Percentiles rank a stretch among this genome's conserved stretches.
Conservation (phyloP, 1,140 invertebrate species). For the Chymomyza costata region DNA sequence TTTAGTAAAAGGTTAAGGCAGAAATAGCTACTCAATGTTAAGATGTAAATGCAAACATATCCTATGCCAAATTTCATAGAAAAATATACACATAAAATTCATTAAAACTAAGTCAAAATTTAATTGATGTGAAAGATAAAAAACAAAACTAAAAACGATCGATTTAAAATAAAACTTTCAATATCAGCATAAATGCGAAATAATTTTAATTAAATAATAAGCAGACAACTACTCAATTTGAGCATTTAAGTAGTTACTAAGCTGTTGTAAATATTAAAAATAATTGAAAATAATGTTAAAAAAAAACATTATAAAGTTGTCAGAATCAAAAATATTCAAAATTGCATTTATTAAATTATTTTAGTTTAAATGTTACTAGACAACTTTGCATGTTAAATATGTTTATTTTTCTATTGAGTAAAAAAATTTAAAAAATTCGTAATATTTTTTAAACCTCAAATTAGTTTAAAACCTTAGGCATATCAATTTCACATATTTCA, state of each 20-base stretch:
- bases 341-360: slow-evolving; percentile 16
- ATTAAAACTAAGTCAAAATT: too few relatives aligned
- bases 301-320: too few relatives aligned
- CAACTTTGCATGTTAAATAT: slow-evolving; percentile 28
- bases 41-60: slow-evolving; percentile 56
- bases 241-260: slow-evolving; percentile 58
- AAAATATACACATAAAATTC: slow-evolving; percentile 36
- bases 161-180: slow-evolving; percentile 23
- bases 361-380: background rate
- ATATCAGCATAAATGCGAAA: slow-evolving; percentile 18
- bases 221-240: slow-evolving; percentile 50
- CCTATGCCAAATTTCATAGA: slow-evolving; percentile 70
- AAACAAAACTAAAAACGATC: slow-evolving; percentile 28
- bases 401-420: slow-evolving; percentile 11
- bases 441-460: slow-evolving; percentile 7
- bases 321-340: slow-evolving; percentile 27
- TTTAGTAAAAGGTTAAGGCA: slow-evolving; percentile 3
- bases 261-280: slow-evolving; percentile 51
- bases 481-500: slow-evolving; percentile 56
- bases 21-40: slow-evolving; percentile 10
- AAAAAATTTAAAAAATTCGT: background rate
- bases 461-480: slow-evolving; percentile 17
- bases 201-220: slow-evolving; percentile 1
- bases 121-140: slow-evolving; percentile 11
- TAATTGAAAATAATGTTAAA: slow-evolving; percentile 5